Percentiles rank a stretch among this genome's conserved stretches.
Evolutionary conservation across 2,113 vertebrate genomes (phyloP).

Genomic region (Probosciger aterrimus): DNA sequence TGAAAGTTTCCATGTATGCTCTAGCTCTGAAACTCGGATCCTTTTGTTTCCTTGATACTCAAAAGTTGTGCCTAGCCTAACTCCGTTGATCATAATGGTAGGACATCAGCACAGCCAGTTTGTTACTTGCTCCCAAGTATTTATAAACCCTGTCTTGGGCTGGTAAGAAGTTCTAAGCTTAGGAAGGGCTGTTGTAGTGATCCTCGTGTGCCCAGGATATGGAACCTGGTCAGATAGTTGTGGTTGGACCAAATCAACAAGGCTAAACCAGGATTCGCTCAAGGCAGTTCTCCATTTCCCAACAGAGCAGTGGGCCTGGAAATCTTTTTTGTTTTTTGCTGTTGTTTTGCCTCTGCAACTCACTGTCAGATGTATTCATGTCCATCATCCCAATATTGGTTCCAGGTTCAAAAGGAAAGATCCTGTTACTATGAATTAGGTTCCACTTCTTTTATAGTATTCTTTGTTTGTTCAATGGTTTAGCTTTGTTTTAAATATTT

Average conservation of each 20-base stretch:
- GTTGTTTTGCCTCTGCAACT: not conserved
- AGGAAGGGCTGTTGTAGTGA: not conserved
- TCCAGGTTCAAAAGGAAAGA: not conserved
- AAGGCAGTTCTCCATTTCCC: not conserved
- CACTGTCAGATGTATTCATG: not conserved
- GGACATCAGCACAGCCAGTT: not conserved
- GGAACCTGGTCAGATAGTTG: not conserved
- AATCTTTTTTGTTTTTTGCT: too few relatives aligned
- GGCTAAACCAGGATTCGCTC: not conserved
- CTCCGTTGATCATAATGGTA: not conserved
- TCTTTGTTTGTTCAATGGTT: not conserved
- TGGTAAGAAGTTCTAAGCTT: not conserved
- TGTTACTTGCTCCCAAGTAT: not conserved
- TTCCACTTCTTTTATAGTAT: not conserved
- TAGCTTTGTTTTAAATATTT: not conserved
- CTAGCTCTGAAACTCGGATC: not conserved
- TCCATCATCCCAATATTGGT: not conserved
- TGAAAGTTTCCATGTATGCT: not conserved
- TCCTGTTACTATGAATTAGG: not conserved
- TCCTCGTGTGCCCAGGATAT: not conserved
- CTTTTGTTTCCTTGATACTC: not conserved
- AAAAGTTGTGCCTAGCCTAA: not conserved
- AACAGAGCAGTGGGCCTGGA: not conserved
- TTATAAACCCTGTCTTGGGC: not conserved
- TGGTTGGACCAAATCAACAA: not conserved